A percentile compares a stretch with the other conserved stretches of the same genome.
Conservation (phyloP, 2,113 vertebrate species). For the Egretta garzetta region DNA sequence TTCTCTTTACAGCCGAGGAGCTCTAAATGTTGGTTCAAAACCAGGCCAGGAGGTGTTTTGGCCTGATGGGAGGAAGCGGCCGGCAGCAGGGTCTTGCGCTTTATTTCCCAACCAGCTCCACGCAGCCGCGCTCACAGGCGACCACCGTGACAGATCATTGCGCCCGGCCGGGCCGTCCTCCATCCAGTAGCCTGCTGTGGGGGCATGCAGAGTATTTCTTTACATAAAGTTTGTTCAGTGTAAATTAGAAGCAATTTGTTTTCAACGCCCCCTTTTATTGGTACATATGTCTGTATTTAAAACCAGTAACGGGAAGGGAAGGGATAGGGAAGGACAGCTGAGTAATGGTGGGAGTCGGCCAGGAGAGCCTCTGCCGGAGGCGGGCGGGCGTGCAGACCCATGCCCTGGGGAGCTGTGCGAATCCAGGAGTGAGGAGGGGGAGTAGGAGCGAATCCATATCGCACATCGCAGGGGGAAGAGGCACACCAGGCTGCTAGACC, state of each 20-base stretch:
- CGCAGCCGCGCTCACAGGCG: fast-evolving
- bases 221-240: neutral
- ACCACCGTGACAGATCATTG: neutral
- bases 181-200: neutral
- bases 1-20: neutral
- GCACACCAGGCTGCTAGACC: no score
- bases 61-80: neutral
- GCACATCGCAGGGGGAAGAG: neutral
- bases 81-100: neutral
- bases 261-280: neutral
- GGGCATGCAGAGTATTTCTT: neutral
- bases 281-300: neutral
- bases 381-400: fast-evolving
- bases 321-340: neutral
- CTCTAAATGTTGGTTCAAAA: neutral
- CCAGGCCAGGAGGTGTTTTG: neutral
- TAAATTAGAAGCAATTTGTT: neutral
- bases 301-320: neutral
- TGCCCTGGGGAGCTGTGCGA: neutral
- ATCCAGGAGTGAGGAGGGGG: fast-evolving
- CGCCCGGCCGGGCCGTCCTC: fast-evolving
- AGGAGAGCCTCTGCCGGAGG: neutral
- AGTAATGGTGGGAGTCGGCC: neutral
- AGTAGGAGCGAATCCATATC: fast-evolving
- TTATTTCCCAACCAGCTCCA: neutral